These are phyloP conservation scores for Drosophila melanica DNA, from an alignment of 1,140 invertebrate genomes.

Conservation along the genomic window DNA sequence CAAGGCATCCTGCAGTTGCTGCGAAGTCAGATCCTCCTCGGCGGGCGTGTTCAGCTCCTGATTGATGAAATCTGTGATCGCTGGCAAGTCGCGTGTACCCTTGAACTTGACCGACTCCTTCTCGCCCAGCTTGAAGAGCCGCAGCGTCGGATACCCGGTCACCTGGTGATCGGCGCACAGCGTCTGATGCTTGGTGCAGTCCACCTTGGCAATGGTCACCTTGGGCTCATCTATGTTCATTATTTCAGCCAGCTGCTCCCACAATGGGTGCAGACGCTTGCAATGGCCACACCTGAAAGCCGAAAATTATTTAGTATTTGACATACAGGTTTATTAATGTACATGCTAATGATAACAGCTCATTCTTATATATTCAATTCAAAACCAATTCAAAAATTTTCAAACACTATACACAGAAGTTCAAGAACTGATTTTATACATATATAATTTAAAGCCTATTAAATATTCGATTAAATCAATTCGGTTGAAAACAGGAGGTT, in stretches of 20 bases:
- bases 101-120: conserved; percentile 87
- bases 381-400: too few relatives aligned
- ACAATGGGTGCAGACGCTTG: conserved; percentile 88
- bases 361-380: too few relatives aligned
- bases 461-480: too few relatives aligned
- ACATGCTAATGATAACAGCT: too few relatives aligned
- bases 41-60: conserved; percentile 86
- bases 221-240: conserved; percentile 87
- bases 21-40: conserved; percentile 46
- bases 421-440: too few relatives aligned
- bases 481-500: too few relatives aligned
- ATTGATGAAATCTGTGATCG: conserved; percentile 90
- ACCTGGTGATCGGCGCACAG: conserved; percentile 90
- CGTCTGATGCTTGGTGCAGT: conserved; percentile 89
- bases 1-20: conserved; percentile 61
- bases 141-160: conserved; percentile 88
- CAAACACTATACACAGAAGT: too few relatives aligned
- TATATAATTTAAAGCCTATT: too few relatives aligned
- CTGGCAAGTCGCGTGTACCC: conserved; percentile 89
- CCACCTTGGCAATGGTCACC: conserved; percentile 89
- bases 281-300: conserved; percentile 89
- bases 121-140: conserved; percentile 89
- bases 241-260: conserved; percentile 89
- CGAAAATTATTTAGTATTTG: neutral
- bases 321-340: too few relatives aligned